Evolutionary conservation across 1,140 invertebrate genomes (phyloP).

Genomic region (Cydia splendana): DNA sequence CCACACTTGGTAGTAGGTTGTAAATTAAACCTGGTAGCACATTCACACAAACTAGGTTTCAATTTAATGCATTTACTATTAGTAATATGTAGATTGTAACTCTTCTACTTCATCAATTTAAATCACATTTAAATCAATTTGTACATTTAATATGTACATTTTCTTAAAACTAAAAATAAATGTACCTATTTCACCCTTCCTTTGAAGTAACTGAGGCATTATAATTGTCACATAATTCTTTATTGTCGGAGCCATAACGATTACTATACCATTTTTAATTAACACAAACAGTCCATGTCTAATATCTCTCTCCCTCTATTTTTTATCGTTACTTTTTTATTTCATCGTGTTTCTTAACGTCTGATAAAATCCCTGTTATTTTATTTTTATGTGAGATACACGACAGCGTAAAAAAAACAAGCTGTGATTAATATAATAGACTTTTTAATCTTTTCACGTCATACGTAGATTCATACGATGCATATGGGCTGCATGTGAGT

Average conservation of each 20-base stretch:
- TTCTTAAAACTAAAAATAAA: neutral
- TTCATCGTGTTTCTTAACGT: neutral
- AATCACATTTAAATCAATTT: neutral
- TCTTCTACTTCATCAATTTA: too few species aligned
- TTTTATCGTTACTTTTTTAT: constrained; percentile 11
- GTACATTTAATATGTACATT: neutral
- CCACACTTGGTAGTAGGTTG: too few species aligned
- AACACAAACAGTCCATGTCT: neutral
- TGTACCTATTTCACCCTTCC: neutral
- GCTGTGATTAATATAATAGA: neutral
- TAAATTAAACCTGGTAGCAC: too few species aligned
- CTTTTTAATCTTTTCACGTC: constrained; percentile 10
- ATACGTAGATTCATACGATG: neutral
- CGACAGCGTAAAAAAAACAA: neutral
- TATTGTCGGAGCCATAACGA: neutral
- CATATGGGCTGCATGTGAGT: constrained; percentile 17
- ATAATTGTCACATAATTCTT: constrained; percentile 15
- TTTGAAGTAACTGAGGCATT: neutral
- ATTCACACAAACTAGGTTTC: too few species aligned
- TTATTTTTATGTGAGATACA: constrained; percentile 4
- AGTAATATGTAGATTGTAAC: too few species aligned
- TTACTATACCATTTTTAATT: constrained; percentile 1
- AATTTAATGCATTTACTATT: too few species aligned
- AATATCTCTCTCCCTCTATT: neutral
- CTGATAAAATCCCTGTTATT: constrained; percentile 9